Conservation (phyloP, 2,113 vertebrate genomes). For the Grammomys dolichurus region DNA sequence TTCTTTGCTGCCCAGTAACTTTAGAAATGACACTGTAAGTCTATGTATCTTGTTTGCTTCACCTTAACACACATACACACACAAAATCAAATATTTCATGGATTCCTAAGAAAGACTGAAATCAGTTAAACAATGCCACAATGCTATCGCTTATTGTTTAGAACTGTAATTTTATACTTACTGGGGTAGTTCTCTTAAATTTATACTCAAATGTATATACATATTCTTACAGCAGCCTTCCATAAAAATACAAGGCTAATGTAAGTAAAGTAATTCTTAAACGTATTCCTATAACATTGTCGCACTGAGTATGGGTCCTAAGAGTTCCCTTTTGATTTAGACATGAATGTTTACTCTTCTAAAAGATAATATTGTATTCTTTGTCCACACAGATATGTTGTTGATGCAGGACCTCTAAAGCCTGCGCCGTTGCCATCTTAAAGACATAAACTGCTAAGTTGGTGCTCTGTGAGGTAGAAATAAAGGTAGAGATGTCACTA, state of each 20-base stretch:
- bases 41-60: conserved; percentile 8
- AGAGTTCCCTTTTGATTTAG: conserved; percentile 5
- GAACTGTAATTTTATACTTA: conserved; percentile 36
- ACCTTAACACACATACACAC: not conserved
- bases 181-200: not conserved
- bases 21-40: not conserved
- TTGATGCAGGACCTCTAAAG: not conserved
- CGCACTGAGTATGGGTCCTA: not conserved
- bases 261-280: conserved; percentile 44
- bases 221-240: not conserved
- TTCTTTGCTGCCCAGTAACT: not conserved
- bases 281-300: conserved; percentile 20
- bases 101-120: conserved; percentile 8
- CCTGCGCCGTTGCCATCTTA: not conserved
- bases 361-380: not conserved
- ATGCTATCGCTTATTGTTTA: not conserved
- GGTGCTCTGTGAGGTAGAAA: not conserved
- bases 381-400: not conserved
- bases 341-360: not conserved
- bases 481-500: conserved; percentile 4
- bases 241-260: not conserved
- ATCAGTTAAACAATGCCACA: conserved; percentile 4
- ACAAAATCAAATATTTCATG: not conserved
- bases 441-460: not conserved
- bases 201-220: not conserved